Percentiles rank a stretch among this genome's conserved stretches.
Conservation (phyloP, 1,140 invertebrate species). For the Monochamus saltuarius region DNA sequence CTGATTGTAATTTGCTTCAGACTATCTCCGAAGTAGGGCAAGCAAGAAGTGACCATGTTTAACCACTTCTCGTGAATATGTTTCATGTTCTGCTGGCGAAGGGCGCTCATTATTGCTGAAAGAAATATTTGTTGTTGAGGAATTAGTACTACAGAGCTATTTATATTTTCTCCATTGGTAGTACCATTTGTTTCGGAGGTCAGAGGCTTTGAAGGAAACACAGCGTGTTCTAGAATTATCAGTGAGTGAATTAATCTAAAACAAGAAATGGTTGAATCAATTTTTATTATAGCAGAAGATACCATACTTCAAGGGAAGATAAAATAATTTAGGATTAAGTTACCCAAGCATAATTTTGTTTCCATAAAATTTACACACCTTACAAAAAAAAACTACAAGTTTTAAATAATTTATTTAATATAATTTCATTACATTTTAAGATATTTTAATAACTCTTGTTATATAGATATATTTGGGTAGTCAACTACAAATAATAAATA, state of each 20-base stretch:
- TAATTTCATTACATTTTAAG: too few species aligned
- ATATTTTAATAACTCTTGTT: too few species aligned
- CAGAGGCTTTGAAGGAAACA: conserved; percentile 45
- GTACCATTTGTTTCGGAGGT: conserved; percentile 27
- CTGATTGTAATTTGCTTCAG: conserved; percentile 75
- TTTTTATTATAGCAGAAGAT: too few species aligned
- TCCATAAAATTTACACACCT: too few species aligned
- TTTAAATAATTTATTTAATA: too few species aligned
- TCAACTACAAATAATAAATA: too few species aligned
- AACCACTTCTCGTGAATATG: conserved; percentile 81
- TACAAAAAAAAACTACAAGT: too few species aligned
- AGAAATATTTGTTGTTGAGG: conserved; percentile 86
- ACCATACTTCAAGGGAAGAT: too few species aligned
- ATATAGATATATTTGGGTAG: too few species aligned
- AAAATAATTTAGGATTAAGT: too few species aligned
- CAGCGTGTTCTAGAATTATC: conserved; percentile 77
- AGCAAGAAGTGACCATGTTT: conserved; percentile 72
- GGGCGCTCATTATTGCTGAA: conserved; percentile 75
- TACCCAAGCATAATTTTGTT: too few species aligned
- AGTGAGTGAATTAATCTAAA: conserved; percentile 67
- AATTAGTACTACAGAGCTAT: conserved; percentile 65
- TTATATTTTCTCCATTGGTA: conserved; percentile 55
- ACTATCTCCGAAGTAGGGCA: conserved; percentile 73
- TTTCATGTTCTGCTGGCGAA: conserved; percentile 65
- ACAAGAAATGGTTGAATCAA: conserved; percentile 27